phyloP scores from a whole-genome alignment of 2,797 vertebrate genomes.

The Tapirus indicus region DNA sequence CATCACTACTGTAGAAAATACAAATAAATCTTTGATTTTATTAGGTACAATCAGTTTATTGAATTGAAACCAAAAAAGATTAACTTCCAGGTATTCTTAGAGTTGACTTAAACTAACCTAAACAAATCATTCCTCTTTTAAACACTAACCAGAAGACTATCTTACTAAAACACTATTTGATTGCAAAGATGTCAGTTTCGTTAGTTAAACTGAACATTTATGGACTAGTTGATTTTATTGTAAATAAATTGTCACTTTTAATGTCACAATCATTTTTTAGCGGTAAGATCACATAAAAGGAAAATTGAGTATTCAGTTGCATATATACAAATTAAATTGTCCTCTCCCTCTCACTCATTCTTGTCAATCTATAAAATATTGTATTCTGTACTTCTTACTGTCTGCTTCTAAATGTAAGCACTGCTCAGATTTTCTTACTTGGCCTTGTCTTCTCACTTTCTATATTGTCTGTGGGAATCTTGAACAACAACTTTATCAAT shows the following conservation, averaged over 20 bases:
- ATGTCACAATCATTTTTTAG: not conserved
- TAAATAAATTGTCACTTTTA: not conserved
- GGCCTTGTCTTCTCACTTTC: not conserved
- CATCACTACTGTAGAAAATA: not conserved
- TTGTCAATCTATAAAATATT: not conserved
- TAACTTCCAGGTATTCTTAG: constrained; percentile 39
- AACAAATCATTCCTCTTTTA: not conserved
- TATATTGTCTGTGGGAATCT: not conserved
- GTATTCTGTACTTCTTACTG: not conserved
- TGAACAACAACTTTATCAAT: not conserved
- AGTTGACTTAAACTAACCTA: not conserved
- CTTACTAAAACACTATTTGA: constrained; percentile 26
- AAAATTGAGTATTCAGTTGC: not conserved
- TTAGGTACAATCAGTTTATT: constrained; percentile 56
- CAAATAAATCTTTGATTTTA: constrained; percentile 29
- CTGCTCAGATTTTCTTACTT: not conserved
- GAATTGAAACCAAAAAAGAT: constrained; percentile 3
- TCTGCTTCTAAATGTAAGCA: not conserved
- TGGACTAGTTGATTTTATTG: constrained; percentile 1
- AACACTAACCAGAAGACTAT: constrained; percentile 5
- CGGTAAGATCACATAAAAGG: not conserved
- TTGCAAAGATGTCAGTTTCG: constrained; percentile 27
- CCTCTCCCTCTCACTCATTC: not conserved
- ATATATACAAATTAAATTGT: not conserved
- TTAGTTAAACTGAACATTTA: constrained; percentile 42